Evolutionary conservation across 2,797 vertebrate genomes (phyloP).

Genomic region (Catharus ustulatus): DNA sequence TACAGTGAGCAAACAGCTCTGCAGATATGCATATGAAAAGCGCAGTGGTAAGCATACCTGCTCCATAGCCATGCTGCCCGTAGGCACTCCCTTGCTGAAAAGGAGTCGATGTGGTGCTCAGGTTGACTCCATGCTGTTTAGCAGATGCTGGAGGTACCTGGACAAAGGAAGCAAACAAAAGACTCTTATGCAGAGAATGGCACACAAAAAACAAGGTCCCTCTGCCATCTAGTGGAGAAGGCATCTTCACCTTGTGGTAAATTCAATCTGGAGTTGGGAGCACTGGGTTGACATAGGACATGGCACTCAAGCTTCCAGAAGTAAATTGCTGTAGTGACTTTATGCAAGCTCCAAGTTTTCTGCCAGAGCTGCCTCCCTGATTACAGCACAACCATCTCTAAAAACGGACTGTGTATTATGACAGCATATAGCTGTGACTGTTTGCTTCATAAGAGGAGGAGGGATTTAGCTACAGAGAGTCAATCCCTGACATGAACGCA

Average conservation of each 20-base stretch:
- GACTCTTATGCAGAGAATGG: neutral
- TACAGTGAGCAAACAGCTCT: conserved; percentile 5
- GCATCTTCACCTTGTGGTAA: neutral
- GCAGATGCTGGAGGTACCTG: conserved; percentile 79
- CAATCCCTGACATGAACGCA: neutral
- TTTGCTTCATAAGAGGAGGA: neutral
- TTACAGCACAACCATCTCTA: neutral
- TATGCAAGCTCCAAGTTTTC: neutral
- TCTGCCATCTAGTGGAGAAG: neutral
- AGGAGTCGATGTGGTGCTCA: conserved; percentile 82
- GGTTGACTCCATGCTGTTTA: conserved; percentile 89
- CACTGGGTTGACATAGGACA: neutral
- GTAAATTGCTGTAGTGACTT: neutral
- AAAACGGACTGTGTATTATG: neutral
- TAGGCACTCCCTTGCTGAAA: conserved; percentile 91
- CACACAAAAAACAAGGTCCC: neutral
- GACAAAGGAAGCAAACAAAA: neutral
- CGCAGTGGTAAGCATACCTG: conserved; percentile 77
- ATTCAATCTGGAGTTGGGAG: neutral
- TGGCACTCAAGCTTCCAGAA: neutral
- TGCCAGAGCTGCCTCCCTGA: neutral
- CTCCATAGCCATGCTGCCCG: conserved; percentile 88
- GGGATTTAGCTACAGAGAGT: neutral
- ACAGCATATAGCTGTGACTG: neutral
- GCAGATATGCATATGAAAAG: neutral